Evolutionary conservation across 2,113 vertebrate genomes (phyloP).

Genomic region (Pelecanus crispus): DNA sequence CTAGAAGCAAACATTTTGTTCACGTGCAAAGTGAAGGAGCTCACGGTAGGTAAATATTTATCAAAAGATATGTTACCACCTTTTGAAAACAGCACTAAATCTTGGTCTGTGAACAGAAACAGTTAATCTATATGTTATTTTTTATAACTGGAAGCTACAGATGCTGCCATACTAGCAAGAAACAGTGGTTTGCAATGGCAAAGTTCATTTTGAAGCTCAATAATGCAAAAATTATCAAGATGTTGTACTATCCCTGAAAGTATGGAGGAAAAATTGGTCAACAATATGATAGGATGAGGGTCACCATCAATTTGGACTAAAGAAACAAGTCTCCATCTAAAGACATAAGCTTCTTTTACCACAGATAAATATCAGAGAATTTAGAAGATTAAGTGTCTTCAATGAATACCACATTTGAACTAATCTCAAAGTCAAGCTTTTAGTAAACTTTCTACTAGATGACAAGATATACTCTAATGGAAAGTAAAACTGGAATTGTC

Average conservation of each 20-base stretch:
- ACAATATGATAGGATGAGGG: not conserved
- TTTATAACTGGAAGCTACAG: not conserved
- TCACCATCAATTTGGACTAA: not conserved
- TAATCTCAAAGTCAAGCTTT: constrained; percentile 23
- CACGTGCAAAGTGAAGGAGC: not conserved
- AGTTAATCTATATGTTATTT: not conserved
- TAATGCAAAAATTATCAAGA: not conserved
- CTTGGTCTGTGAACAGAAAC: not conserved
- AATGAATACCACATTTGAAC: not conserved
- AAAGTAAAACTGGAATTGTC: not conserved
- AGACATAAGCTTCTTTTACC: not conserved
- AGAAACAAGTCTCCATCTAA: constrained; percentile 46
- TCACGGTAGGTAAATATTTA: not conserved
- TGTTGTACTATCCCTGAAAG: not conserved
- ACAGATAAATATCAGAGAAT: constrained; percentile 63
- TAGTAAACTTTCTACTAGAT: not conserved
- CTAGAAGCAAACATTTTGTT: not conserved
- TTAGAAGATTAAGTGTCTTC: constrained; percentile 30
- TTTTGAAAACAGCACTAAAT: not conserved
- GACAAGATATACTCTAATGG: not conserved
- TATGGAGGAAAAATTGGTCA: not conserved
- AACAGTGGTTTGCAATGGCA: not conserved
- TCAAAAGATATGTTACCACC: not conserved
- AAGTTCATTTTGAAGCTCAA: not conserved
- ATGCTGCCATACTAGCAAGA: not conserved